Base-by-base conservation (phyloP, 2,113 vertebrate genomes). In the Aythya baeri region DNA sequence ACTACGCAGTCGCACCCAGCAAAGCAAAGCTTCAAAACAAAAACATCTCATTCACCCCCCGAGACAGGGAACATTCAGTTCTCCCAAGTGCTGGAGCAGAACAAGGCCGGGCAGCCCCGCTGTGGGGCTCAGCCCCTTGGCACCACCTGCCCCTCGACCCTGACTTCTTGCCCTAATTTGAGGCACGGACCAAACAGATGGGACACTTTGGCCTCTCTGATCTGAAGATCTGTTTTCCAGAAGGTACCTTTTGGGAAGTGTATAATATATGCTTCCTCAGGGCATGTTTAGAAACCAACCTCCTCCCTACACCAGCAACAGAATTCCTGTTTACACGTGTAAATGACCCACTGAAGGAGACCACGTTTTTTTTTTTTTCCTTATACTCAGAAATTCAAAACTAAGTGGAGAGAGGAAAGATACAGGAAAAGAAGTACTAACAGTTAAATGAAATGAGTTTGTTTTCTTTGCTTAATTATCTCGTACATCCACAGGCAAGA, bases 11-110 rank as follows among this genome's bases (percentile, higher is more conserved):
- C 31, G 66, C 66, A 62, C 38, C 32, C 68, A 32, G 32, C 50
- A 91, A 95, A 72, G 67, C 27, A 81, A 49, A 85, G 36, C 63
- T 93, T 90, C 59, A 82, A 57, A 96, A 77, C 65, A 76, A 92
- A 83, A 26, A 27, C n/a, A 80, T 34, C 66, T 5, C 38, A 80
- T 36, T 62, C 50, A 52, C 21, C 27, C 26, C 36, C 44, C 4
- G 8, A 32, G 65, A 32, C 5, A 31, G 38, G 67, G 94, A 94
- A 94, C 78, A 86, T 36, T 1, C 43, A 76, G 74, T 94, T 88
- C 85, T 41, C 49, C 52, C 49, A 29, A 63, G 25, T 10, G 18
- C 17, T 41, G 17, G n/a, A 54, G 36, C 10, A 13, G 11, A n/a
- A 43, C 11, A 43, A 26, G 50, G 31, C n/a, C 17, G 10, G 8